Conservation (phyloP, 2,888 invertebrate species). For the Drosophila subquinaria region DNA sequence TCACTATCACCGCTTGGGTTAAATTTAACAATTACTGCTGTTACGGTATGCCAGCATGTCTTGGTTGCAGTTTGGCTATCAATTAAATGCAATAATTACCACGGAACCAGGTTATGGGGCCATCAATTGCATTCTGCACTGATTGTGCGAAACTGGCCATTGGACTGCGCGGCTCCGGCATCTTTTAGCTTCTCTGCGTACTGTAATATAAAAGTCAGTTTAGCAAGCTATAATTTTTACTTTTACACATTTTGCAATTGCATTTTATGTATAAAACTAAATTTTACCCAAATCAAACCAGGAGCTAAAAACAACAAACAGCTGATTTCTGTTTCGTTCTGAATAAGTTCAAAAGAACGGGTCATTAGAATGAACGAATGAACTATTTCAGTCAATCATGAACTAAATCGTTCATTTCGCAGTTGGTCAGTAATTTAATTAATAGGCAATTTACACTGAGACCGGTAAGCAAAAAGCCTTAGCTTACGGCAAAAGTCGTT, state of each 20-base stretch:
- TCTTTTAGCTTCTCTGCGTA: slow-evolving; percentile 48
- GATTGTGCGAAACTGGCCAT: slow-evolving; percentile 86
- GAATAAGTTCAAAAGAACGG: too few species aligned
- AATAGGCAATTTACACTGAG: too few species aligned
- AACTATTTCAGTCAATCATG: too few species aligned
- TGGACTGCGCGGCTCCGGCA: slow-evolving; percentile 84
- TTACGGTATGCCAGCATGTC: neutral
- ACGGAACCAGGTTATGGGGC: slow-evolving; percentile 91
- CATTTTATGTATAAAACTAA: neutral
- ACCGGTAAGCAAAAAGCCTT: too few species aligned
- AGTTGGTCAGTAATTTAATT: too few species aligned
- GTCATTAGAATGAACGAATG: too few species aligned
- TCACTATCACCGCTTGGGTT: neutral
- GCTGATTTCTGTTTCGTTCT: slow-evolving; percentile 32
- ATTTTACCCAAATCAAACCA: slow-evolving; percentile 50
- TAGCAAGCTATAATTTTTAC: neutral
- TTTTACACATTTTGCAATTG: neutral
- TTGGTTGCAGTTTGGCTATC: neutral
- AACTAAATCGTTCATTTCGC: too few species aligned
- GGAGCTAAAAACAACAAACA: slow-evolving; percentile 62
- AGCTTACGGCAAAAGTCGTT: too few species aligned
- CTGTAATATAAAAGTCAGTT: slow-evolving; percentile 32
- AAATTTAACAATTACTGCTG: neutral
- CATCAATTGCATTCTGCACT: slow-evolving; percentile 88
- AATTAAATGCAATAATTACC: slow-evolving; percentile 86